A percentile compares a stretch with the other conserved stretches of the same genome.
Evolutionary conservation across 1,140 invertebrate genomes (phyloP).

Genomic region (Adoxophyes honmai): DNA sequence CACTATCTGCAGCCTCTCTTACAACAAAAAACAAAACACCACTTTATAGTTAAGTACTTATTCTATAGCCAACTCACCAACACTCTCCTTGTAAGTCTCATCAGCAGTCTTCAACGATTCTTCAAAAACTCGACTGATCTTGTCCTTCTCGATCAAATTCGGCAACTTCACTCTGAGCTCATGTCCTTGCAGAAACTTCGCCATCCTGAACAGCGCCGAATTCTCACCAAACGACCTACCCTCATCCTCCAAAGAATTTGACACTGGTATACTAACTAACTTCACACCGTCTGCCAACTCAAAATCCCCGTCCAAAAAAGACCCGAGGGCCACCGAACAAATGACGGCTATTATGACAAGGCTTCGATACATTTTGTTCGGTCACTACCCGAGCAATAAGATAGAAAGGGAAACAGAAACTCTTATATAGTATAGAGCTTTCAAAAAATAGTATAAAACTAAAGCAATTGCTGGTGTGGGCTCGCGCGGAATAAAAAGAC

Average conservation of each 20-base stretch:
- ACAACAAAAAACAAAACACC: too few species aligned
- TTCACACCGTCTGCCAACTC: conserved; percentile 81
- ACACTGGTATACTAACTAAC: conserved; percentile 74
- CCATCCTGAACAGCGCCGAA: conserved; percentile 76
- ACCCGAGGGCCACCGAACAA: conserved; percentile 35
- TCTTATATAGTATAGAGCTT: conserved; percentile 68
- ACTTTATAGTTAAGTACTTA: too few species aligned
- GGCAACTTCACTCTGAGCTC: conserved; percentile 84
- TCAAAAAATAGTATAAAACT: conserved; percentile 64
- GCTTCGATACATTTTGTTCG: conserved; percentile 58
- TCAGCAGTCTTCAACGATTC: conserved; percentile 67
- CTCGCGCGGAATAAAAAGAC: conserved; percentile 44
- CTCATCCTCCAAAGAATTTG: conserved; percentile 67
- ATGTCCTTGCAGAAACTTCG: conserved; percentile 82
- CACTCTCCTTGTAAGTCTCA: conserved; percentile 58
- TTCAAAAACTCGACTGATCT: conserved; percentile 56
- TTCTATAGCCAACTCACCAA: conserved; percentile 40
- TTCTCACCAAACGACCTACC: conserved; percentile 73
- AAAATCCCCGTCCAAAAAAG: conserved; percentile 67
- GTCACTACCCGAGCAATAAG: conserved; percentile 52
- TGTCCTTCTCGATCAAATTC: conserved; percentile 78
- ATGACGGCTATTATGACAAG: conserved; percentile 30
- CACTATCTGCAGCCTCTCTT: too few species aligned
- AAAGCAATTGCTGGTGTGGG: conserved; percentile 39
- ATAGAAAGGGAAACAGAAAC: conserved; percentile 50